Conservation (phyloP, 2,888 invertebrate genomes). For the Drosophila birchii region DNA sequence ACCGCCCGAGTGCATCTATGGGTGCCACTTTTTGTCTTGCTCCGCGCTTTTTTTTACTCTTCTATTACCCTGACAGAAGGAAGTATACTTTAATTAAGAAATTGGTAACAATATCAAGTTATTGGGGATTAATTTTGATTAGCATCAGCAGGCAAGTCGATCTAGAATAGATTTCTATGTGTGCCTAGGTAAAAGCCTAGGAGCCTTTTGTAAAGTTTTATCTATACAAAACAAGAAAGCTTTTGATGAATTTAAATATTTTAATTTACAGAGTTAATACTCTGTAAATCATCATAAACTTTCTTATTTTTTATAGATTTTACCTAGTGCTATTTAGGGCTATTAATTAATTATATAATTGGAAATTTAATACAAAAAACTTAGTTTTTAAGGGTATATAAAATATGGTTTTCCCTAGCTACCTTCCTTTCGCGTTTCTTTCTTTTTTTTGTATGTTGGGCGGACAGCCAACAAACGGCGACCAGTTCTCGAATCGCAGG, state of each 20-base stretch:
- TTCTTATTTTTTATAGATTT: not conserved
- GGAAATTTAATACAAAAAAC: too few species aligned
- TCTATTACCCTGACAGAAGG: constrained; percentile 1
- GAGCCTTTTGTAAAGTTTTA: too few species aligned
- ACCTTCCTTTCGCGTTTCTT: not conserved
- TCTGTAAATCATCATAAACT: not conserved
- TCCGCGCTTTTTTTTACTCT: constrained; percentile 17
- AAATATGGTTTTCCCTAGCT: not conserved
- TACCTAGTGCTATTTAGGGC: not conserved
- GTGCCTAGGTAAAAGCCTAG: too few species aligned
- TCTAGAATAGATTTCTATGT: not conserved
- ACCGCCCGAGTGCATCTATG: constrained; percentile 68
- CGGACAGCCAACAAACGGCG: constrained; percentile 53
- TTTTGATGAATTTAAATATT: too few species aligned
- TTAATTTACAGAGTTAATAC: too few species aligned
- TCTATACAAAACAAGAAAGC: too few species aligned
- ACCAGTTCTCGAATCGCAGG: constrained; percentile 71
- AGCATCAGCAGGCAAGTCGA: not conserved
- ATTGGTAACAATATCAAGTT: not conserved
- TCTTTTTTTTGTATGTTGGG: constrained; percentile 41
- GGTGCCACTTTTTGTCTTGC: constrained; percentile 72
- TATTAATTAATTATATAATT: not conserved
- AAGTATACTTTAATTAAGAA: not conserved
- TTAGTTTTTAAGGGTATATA: not conserved
- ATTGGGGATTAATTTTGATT: not conserved